These are phyloP conservation scores for Vultur gryphus DNA, from an alignment of 2,797 vertebrate genomes.

Conservation along the genomic window DNA sequence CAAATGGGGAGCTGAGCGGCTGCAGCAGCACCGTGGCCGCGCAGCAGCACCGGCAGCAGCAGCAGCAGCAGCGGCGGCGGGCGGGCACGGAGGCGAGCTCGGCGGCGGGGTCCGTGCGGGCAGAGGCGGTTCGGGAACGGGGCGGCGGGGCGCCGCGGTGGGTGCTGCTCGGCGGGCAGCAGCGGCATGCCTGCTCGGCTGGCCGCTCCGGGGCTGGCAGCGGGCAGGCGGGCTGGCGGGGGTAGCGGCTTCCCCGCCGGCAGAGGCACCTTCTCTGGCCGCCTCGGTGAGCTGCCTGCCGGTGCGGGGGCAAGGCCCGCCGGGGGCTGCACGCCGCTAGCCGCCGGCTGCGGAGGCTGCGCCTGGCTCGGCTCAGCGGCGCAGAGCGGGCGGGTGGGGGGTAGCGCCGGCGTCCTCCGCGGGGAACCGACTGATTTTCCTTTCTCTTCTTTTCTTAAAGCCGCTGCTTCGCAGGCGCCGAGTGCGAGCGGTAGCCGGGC, in stretches of 20 bases:
- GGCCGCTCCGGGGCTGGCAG: not conserved
- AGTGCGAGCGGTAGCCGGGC: not conserved
- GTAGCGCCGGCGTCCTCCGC: not conserved
- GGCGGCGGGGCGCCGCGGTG: not conserved
- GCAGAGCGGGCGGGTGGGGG: not conserved
- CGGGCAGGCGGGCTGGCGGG: not conserved
- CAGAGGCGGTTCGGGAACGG: not conserved
- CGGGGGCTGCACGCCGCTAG: not conserved
- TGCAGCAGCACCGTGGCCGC: not conserved
- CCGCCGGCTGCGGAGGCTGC: not conserved
- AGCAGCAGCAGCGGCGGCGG: not conserved
- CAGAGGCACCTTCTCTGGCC: not conserved
- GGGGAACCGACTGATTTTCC: not conserved
- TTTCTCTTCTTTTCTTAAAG: not conserved
- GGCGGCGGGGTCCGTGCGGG: not conserved
- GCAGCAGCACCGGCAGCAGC: not conserved
- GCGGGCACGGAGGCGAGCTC: not conserved
- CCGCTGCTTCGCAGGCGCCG: not conserved
- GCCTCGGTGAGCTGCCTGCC: not conserved
- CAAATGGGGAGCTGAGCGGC: slow-evolving; percentile 49
- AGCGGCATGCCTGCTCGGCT: not conserved
- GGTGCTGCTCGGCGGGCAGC: not conserved
- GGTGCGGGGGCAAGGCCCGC: not conserved
- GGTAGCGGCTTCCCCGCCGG: not conserved
- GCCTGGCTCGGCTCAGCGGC: not conserved